These are phyloP conservation scores for Nasonia oneida DNA, from an alignment of 2,888 invertebrate genomes.

Conservation along the genomic window DNA sequence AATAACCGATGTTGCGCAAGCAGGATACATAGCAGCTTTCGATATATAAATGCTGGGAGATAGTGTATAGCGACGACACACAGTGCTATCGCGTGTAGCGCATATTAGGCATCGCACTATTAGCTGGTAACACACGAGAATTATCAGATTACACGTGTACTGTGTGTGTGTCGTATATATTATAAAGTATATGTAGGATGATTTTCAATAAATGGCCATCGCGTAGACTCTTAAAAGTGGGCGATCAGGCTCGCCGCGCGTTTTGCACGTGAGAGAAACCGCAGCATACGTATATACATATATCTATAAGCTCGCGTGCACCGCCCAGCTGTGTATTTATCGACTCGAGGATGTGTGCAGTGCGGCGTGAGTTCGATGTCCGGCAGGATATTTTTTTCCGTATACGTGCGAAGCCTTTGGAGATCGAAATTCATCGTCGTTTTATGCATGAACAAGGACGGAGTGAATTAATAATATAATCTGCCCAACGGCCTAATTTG, in stretches of 20 bases:
- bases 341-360: not conserved
- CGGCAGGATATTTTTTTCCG: not conserved
- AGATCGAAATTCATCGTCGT: not conserved
- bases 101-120: too few species aligned
- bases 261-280: not conserved
- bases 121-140: too few species aligned
- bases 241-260: conserved; percentile 47
- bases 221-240: conserved; percentile 57
- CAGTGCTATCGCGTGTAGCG: too few species aligned
- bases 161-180: too few species aligned
- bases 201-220: not conserved
- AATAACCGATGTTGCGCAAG: too few species aligned
- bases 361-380: not conserved
- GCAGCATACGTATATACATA: not conserved
- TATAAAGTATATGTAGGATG: too few species aligned
- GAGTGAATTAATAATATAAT: not conserved
- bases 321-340: not conserved
- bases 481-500: not conserved
- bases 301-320: not conserved
- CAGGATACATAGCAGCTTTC: too few species aligned
- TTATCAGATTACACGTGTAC: too few species aligned
- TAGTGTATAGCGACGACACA: too few species aligned
- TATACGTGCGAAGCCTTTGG: not conserved
- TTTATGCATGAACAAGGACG: not conserved
- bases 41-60: too few species aligned